phyloP scores from a whole-genome alignment of 1,140 invertebrate species.

The Drosophila oshimai region DNA sequence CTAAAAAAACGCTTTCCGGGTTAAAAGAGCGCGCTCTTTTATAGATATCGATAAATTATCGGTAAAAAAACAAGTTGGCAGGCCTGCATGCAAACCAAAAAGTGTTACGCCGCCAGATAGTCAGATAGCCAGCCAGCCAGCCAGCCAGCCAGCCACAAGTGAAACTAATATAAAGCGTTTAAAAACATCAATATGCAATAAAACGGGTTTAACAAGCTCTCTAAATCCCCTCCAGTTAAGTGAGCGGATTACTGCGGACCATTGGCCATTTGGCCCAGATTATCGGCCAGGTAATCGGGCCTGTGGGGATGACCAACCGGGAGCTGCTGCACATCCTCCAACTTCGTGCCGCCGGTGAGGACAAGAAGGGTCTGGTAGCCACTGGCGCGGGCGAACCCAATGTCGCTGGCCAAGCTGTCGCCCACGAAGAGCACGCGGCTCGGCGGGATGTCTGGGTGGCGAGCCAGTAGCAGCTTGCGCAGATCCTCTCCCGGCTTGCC shows the following conservation, averaged over 20 bases:
- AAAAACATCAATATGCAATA: no score
- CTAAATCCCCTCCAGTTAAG: background rate
- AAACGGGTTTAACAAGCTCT: background rate
- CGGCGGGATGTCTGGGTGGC: slow-evolving; percentile 83
- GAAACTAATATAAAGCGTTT: no score
- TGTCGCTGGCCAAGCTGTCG: slow-evolving; percentile 85
- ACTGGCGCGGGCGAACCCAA: slow-evolving; percentile 84
- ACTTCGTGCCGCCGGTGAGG: slow-evolving; percentile 82
- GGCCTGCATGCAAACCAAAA: no score
- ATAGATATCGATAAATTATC: no score
- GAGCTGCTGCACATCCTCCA: slow-evolving; percentile 53
- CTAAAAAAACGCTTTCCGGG: no score
- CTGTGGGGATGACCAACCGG: slow-evolving; percentile 25
- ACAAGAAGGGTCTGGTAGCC: slow-evolving; percentile 85
- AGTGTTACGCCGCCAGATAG: no score
- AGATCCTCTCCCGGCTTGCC: slow-evolving; percentile 85
- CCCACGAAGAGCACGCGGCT: slow-evolving; percentile 85
- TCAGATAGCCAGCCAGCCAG: no score
- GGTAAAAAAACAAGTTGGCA: no score
- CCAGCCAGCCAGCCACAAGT: no score
- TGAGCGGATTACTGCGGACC: background rate
- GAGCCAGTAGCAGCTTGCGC: slow-evolving; percentile 74
- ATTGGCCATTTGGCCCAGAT: slow-evolving; percentile 52
- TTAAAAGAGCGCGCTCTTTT: no score
- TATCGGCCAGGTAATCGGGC: slow-evolving; percentile 82